phyloP scores from a whole-genome alignment of 2,888 invertebrate genomes.

The Chrysolina americana region DNA sequence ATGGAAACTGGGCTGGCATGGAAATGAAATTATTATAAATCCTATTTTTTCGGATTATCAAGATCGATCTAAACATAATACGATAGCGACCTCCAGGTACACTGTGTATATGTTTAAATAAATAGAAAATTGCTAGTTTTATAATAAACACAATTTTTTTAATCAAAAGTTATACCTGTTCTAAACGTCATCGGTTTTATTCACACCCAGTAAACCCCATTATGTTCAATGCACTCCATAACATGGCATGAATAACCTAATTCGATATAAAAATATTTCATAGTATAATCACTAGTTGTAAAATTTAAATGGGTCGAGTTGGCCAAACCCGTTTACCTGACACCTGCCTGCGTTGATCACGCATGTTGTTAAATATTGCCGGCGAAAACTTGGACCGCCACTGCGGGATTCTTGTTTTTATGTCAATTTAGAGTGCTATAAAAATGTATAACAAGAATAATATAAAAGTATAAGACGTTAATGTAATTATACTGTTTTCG shows the following conservation, averaged over 20 bases:
- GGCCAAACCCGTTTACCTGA: constrained; percentile 60
- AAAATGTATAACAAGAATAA: constrained; percentile 63
- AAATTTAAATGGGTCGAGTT: constrained; percentile 30
- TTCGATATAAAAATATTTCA: background rate
- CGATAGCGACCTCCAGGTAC: too few species aligned
- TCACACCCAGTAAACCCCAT: too few species aligned
- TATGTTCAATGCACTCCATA: background rate
- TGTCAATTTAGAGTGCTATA: constrained; percentile 66
- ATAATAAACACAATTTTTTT: too few species aligned
- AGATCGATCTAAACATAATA: too few species aligned
- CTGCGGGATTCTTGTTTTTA: constrained; percentile 66
- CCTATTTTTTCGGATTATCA: too few species aligned
- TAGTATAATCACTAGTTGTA: background rate
- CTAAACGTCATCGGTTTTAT: too few species aligned
- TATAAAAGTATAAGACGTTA: constrained; percentile 59
- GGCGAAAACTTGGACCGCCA: constrained; percentile 56
- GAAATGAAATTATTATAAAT: too few species aligned
- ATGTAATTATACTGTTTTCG: constrained; percentile 60
- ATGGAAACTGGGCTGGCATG: too few species aligned
- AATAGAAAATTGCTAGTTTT: too few species aligned
- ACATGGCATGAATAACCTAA: background rate
- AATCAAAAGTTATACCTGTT: too few species aligned
- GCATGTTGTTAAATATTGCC: constrained; percentile 61
- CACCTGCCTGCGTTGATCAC: constrained; percentile 62
- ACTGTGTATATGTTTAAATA: too few species aligned